These are phyloP conservation scores for Lutraria lutraria DNA, from an alignment of 2,888 invertebrate species.

Conservation along the genomic window DNA sequence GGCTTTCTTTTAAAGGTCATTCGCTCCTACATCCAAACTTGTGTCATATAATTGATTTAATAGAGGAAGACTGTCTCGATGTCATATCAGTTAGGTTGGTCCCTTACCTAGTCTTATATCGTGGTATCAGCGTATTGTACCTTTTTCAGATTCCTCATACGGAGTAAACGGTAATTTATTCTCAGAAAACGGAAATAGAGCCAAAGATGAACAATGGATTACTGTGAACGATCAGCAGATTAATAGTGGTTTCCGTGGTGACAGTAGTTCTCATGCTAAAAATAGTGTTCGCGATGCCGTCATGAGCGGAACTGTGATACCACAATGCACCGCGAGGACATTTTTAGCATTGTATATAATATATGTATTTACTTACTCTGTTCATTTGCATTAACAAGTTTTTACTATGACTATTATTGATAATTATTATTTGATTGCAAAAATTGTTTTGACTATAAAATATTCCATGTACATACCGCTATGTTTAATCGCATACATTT, in stretches of 20 bases:
- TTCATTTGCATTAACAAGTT: slow-evolving; percentile 39
- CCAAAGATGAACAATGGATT: slow-evolving; percentile 73
- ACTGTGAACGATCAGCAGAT: slow-evolving; percentile 58
- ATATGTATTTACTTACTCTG: slow-evolving; percentile 31
- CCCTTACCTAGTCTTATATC: too few species aligned
- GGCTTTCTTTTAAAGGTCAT: too few species aligned
- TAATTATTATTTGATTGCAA: background rate
- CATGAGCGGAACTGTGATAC: slow-evolving; percentile 42
- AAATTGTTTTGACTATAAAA: slow-evolving; percentile 3
- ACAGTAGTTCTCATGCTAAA: slow-evolving; percentile 34
- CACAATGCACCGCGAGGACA: background rate
- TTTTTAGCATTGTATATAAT: slow-evolving; percentile 40
- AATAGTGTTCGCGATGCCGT: slow-evolving; percentile 24
- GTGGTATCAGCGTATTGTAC: background rate
- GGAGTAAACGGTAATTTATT: slow-evolving; percentile 31
- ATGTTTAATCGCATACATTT: background rate
- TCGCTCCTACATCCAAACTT: too few species aligned
- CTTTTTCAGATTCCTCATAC: slow-evolving; percentile 28
- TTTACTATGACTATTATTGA: background rate
- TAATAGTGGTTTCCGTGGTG: slow-evolving; percentile 32
- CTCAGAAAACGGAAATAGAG: background rate
- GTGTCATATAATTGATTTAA: too few species aligned
- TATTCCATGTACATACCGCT: slow-evolving; percentile 1
- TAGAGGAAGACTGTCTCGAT: too few species aligned
- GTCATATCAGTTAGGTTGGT: too few species aligned